Conservation (phyloP, 2,888 invertebrate genomes). For the Eretmocerus hayati region DNA sequence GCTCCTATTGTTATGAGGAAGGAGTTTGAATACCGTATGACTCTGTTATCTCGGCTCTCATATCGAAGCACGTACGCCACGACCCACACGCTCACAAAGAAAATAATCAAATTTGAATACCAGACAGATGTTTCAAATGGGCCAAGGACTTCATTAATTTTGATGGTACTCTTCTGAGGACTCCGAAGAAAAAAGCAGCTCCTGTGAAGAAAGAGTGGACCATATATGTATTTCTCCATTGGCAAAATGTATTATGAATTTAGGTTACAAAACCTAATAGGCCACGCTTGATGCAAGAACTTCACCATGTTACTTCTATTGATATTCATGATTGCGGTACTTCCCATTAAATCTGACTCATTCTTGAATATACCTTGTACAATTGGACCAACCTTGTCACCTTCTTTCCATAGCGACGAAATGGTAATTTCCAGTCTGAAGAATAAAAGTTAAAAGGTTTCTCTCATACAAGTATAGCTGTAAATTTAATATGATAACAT, state of each 20-base stretch:
- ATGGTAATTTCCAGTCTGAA: constrained; percentile 4
- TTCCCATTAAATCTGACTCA: constrained; percentile 11
- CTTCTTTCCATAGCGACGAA: constrained; percentile 16
- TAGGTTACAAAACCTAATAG: constrained; percentile 20
- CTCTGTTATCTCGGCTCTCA: neutral
- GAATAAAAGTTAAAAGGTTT: no score
- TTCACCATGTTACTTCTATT: constrained; percentile 7
- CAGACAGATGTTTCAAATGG: constrained; percentile 21
- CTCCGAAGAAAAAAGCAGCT: constrained; percentile 32
- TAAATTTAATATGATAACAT: no score
- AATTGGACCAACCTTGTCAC: constrained; percentile 23
- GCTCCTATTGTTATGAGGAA: constrained; percentile 7
- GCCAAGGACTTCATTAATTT: constrained; percentile 24
- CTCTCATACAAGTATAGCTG: no score
- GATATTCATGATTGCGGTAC: constrained; percentile 4
- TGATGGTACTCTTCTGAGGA: constrained; percentile 24
- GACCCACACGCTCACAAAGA: neutral
- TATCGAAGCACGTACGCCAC: neutral
- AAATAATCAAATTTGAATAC: neutral
- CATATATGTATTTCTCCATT: neutral
- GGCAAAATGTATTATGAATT: neutral
- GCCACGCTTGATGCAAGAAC: constrained; percentile 20
- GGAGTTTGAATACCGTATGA: neutral
- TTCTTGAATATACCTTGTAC: constrained; percentile 8
- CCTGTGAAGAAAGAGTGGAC: constrained; percentile 24